Base-by-base conservation (phyloP, 2,113 vertebrate genomes). In the Eretmochelys imbricata region DNA sequence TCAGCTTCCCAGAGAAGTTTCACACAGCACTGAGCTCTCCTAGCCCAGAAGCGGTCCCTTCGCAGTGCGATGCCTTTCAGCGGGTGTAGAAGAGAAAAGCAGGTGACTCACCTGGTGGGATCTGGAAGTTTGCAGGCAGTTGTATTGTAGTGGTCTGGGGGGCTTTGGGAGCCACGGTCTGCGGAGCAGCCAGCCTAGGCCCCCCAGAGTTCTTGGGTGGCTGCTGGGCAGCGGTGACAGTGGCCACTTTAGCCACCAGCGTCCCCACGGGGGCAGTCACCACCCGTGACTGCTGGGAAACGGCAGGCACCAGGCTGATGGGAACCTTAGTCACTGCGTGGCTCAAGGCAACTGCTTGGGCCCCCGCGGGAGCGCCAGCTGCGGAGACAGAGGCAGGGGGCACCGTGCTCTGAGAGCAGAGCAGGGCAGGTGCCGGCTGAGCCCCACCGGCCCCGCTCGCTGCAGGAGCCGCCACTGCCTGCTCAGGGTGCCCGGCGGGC, bases 81-180 rank as follows among this genome's bases (percentile, higher is more conserved):
- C 0, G 29, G 25, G 57, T 22, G 48, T 84, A 6, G 25, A 6
- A 20, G 13, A 49, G 13, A 25, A 8, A 49, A 75, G 17, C 35
- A 69, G 35, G 50, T 3, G 87, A 94, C 98, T 94, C 97, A 99
- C 99, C 99, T 98, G 98, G 96, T 31, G 99, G 99, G 75, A 99
- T 98, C 95, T 99, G 99, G 87, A 99, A 97, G 93, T 98, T 99
- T 20, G 99, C 98, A 42, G 99, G 99, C 35, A 99, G 82, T 86
- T 98, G 99, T 7, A 99, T 88, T 6, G 98, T 91, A 5, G 98
- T 76, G 0, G 98, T 85, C 82, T 88, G 97, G 20, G 98, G 96
- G 20, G 97, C 89, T 78, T 98, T 98, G 89, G 98, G 94, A 3
- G 96, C 69, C 49, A 97, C 96, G 0, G 98, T 87, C 87, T 97